phyloP scores from a whole-genome alignment of 2,113 vertebrate genomes.

The Takifugu bimaculatus region DNA sequence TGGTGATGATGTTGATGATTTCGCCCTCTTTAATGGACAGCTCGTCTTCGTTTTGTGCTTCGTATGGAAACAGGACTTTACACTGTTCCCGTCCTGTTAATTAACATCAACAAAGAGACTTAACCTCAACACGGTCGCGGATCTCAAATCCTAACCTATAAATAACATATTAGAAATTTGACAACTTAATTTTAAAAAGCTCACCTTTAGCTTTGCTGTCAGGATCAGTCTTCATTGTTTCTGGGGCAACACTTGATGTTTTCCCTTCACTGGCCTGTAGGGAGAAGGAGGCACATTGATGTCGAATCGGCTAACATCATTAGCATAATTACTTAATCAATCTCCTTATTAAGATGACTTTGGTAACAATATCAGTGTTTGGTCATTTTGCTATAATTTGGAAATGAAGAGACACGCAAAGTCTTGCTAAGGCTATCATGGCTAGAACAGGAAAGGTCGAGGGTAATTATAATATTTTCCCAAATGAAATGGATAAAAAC shows the following conservation, averaged over 20 bases:
- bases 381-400: too few relatives aligned
- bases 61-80: conserved; percentile 96
- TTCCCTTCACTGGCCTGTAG: conserved; percentile 82
- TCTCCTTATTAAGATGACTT: too few relatives aligned
- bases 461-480: too few relatives aligned
- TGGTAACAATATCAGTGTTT: too few relatives aligned
- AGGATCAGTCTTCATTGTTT: conserved; percentile 86
- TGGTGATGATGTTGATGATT: conserved; percentile 88
- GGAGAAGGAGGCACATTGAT: neutral
- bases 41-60: conserved; percentile 95
- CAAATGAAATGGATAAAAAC: too few relatives aligned
- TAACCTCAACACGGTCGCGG: neutral
- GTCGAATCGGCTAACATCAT: neutral
- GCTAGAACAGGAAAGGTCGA: too few relatives aligned
- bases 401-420: too few relatives aligned
- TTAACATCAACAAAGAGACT: neutral
- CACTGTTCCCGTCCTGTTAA: conserved; percentile 88
- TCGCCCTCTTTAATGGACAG: conserved; percentile 96
- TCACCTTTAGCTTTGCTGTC: conserved; percentile 89
- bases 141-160: neutral
- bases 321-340: too few relatives aligned
- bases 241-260: conserved; percentile 74
- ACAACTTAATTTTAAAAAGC: conserved; percentile 2
- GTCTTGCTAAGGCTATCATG: too few relatives aligned
- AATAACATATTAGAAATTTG: too few relatives aligned